Base-by-base conservation (phyloP, 2,888 invertebrate genomes). In the Latrodectus hesperus region DNA sequence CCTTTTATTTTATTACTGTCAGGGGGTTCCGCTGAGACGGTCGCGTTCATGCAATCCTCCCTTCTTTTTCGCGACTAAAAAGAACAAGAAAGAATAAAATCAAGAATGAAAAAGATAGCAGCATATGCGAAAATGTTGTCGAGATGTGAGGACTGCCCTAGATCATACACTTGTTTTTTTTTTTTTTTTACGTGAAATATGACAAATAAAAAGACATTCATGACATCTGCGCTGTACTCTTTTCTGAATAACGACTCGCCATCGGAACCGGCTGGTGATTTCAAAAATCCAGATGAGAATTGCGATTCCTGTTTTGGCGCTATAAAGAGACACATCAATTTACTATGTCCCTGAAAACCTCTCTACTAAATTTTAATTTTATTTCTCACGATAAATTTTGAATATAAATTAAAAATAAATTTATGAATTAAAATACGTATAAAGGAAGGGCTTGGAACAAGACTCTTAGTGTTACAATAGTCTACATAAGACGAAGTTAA, bases 1-100 rank as follows among this genome's bases (percentile, higher is more conserved):
- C 49, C 65, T 51, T 75, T 82, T 75, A 68, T 82, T 82, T 67
- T 68, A 74, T 82, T 82, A 82, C 68, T 82, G 60, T 16, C 68
- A 22, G 68, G 68, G 68, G 68, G 38, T 68, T 26, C 38, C 12
- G 22, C 68, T 17, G 26, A 22, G 68, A 12, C 6, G 64, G 9
- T 22, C 22, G 22, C 22, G 22, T 22, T 22, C 22, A 22, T 22
- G 22, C 22, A 22, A 22, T 22, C 14, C 64, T 6, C 14, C 17
- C 5, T 68, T 68, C 17, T 26, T 22, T 14, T 22, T 22, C 38
- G 22, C 68, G 64, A 64, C n/a, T 26, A 17, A 12, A 22, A 17
- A 68, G 22, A 26, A 16, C n/a, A 67, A 67, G 22, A 68, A 68
- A 17, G 17, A 12, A 17, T 9, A 17, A 17, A 16, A 64, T 9